Conservation (phyloP, 2,888 invertebrate species). For the Orthosia gracilis region DNA sequence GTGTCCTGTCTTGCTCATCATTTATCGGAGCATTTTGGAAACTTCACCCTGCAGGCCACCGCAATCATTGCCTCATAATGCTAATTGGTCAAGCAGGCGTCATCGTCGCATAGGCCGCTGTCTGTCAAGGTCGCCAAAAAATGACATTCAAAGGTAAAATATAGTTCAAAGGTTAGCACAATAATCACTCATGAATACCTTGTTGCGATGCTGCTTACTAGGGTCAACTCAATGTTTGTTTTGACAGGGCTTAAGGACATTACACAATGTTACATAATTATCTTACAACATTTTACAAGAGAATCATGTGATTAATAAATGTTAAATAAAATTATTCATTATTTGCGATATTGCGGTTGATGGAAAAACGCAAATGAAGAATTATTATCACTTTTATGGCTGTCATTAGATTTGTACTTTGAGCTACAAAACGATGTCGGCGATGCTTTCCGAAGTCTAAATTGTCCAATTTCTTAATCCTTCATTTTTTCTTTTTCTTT, state of each 20-base stretch:
- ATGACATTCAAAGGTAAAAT: neutral
- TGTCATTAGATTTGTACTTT: neutral
- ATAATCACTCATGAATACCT: neutral
- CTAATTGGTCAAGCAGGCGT: neutral
- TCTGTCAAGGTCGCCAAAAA: constrained; percentile 20
- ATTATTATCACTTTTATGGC: neutral
- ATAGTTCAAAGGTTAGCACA: neutral
- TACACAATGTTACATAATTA: neutral
- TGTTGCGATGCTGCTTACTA: neutral
- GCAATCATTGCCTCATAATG: neutral
- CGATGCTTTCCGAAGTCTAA: too few relatives aligned
- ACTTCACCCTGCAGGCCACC: neutral
- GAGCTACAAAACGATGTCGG: too few relatives aligned
- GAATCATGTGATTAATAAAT: constrained; percentile 12
- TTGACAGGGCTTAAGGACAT: constrained; percentile 1
- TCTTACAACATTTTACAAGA: neutral
- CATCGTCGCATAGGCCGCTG: constrained; percentile 4
- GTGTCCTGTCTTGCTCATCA: too few relatives aligned
- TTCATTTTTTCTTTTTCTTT: too few relatives aligned
- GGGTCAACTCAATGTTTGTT: neutral
- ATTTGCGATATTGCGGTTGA: neutral
- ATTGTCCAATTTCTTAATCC: too few relatives aligned
- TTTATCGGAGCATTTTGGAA: neutral
- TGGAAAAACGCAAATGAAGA: neutral
- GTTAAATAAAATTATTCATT: constrained; percentile 15